Evolutionary conservation across 2,888 invertebrate genomes (phyloP), one percentile per base, ranked within the genome.

Genomic region (Calameuta pallipes): DNA sequence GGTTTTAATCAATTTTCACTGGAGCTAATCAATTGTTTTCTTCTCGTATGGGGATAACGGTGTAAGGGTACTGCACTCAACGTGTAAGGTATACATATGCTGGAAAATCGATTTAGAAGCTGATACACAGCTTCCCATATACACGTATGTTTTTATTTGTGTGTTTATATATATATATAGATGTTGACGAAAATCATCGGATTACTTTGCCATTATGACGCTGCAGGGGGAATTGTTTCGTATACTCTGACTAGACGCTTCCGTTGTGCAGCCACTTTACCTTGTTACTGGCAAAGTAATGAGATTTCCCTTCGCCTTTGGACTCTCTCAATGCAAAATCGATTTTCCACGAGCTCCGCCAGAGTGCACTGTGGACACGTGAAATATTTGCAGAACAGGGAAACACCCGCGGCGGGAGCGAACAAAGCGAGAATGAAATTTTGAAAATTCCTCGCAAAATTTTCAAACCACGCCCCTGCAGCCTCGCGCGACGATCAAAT

Each of bases 271-370:
- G 80, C 78, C 81, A 79, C 80, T 80, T 83, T 76, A 76, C 76
- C 75, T 78, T 76, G 78, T 80, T 82, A 80, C 80, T 70, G 74
- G 75, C 75, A 74, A 69, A 74, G 76, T 82, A 83, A 84, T 81
- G 80, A 83, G 83, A 82, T 84, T 84, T 81, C 81, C 78, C 79
- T 71, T 13, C 73, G 74, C 78, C 80, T 78, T 80, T 73, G 41
- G 76, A 81, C 69, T 69, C 70, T 69, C 70, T 74, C 79, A 75
- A 79, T 77, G 79, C 74, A 34, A 77, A 80, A 81, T 80, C 80
- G 80, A 83, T 79, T 73, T 37, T 4, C 31, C 13, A 11, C 56
- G 41, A 68, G 69, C 73, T 74, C 69, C 70, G 74, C 36, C 23
- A 56, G 56, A 56, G 56, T 56, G 56, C 56, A 56, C 56, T 56